These are phyloP conservation scores for Dicyrtoma fusca DNA, from an alignment of 2,888 invertebrate species.

Conservation along the genomic window DNA sequence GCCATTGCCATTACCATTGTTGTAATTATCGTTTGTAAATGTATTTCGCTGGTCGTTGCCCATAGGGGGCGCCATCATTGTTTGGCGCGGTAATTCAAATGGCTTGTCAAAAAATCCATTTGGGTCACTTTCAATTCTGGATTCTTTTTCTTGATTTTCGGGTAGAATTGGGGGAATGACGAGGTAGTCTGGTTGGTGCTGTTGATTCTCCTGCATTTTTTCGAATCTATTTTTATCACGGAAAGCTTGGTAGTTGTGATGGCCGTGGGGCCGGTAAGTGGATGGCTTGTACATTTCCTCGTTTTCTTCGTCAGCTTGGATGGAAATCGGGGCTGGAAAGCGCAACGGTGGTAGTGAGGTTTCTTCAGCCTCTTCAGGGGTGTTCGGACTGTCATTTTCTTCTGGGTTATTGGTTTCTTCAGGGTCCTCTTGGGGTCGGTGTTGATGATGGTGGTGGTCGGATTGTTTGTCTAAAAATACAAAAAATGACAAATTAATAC, in stretches of 20 bases:
- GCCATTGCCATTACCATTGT: too few species aligned
- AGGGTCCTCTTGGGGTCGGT: neutral
- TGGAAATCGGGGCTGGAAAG: too few species aligned
- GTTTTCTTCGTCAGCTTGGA: constrained; percentile 4
- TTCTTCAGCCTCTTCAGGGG: neutral
- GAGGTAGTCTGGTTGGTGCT: neutral
- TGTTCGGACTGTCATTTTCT: neutral
- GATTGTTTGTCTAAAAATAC: too few species aligned
- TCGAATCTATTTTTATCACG: too few species aligned
- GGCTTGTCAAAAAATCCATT: neutral
- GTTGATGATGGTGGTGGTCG: neutral
- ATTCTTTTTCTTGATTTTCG: too few species aligned
- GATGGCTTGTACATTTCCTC: constrained; percentile 6
- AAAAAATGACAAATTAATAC: too few species aligned
- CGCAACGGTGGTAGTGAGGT: too few species aligned
- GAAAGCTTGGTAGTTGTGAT: too few species aligned
- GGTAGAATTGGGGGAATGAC: constrained; percentile 14
- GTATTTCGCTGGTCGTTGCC: neutral
- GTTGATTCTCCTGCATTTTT: neutral
- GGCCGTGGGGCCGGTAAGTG: too few species aligned
- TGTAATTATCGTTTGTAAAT: too few species aligned
- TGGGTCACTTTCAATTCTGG: too few species aligned
- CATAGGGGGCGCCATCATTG: neutral
- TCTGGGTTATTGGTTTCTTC: neutral
- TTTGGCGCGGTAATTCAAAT: neutral